These are phyloP conservation scores for Drosophila tani DNA, from an alignment of 1,140 invertebrate species.

Conservation along the genomic window DNA sequence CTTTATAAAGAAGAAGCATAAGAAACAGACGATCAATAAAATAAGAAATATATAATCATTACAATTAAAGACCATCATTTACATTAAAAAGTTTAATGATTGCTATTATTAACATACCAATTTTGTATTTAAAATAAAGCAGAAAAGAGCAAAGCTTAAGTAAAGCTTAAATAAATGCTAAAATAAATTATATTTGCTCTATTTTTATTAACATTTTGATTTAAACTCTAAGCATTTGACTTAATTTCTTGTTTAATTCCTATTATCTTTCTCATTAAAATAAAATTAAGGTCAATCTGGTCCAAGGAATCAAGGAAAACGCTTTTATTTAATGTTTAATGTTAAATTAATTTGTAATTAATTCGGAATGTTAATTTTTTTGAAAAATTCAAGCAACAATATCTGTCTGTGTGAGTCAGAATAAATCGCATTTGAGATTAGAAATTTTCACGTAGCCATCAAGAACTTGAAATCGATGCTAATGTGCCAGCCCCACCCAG, in stretches of 20 bases:
- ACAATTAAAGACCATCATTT: no score
- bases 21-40: no score
- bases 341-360: neutral
- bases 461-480: conserved; percentile 59
- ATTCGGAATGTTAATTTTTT: neutral
- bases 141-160: neutral
- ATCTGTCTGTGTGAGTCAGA: conserved; percentile 5
- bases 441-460: conserved; percentile 55
- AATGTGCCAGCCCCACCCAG: conserved; percentile 28
- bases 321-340: no score
- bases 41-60: no score
- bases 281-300: no score
- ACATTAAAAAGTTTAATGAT: no score
- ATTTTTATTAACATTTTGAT: neutral
- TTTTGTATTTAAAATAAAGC: neutral
- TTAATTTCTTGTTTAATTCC: no score
- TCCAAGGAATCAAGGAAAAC: no score
- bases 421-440: conserved; percentile 54
- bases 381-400: neutral
- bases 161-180: neutral
- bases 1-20: no score
- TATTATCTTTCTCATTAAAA: no score
- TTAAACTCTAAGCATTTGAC: neutral
- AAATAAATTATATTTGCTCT: neutral
- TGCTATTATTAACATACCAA: no score